phyloP scores from a whole-genome alignment of 1,140 invertebrate species.

The Stenopsyche tienmushanensis region DNA sequence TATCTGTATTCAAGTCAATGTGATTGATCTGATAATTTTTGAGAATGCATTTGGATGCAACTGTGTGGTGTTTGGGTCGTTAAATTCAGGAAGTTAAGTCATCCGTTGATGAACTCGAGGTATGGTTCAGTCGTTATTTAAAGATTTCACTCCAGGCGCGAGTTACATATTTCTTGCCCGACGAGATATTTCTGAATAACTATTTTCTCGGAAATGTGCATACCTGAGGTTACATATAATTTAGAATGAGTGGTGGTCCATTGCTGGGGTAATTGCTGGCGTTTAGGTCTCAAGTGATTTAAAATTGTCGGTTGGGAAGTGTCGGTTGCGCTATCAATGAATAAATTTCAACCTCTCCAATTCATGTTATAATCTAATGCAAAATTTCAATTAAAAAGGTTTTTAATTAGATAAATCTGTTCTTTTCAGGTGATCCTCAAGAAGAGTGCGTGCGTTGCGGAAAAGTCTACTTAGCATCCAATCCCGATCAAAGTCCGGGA shows the following conservation, averaged over 20 bases:
- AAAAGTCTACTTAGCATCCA: conserved; percentile 45
- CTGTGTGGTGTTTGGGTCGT: no score
- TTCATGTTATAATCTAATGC: no score
- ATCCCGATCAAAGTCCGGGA: conserved; percentile 41
- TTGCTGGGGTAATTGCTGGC: conserved; percentile 1
- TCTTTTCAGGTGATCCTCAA: conserved; percentile 48
- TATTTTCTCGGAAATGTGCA: conserved; percentile 9
- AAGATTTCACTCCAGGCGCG: not conserved
- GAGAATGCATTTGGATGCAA: no score
- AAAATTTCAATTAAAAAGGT: no score
- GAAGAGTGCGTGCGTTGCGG: conserved; percentile 52
- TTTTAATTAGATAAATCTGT: conserved; percentile 11
- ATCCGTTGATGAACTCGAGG: no score
- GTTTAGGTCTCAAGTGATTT: conserved; percentile 13
- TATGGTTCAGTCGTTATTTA: not conserved
- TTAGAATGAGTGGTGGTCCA: not conserved
- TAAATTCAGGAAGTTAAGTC: no score
- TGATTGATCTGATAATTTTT: no score
- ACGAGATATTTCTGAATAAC: conserved; percentile 2
- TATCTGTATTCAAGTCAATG: no score
- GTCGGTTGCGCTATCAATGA: not conserved
- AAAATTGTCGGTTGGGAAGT: conserved; percentile 5
- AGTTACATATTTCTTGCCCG: not conserved
- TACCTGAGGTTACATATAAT: conserved; percentile 1
- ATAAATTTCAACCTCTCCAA: not conserved